Conservation (phyloP, 2,888 invertebrate genomes). For the Pecten maximus region DNA sequence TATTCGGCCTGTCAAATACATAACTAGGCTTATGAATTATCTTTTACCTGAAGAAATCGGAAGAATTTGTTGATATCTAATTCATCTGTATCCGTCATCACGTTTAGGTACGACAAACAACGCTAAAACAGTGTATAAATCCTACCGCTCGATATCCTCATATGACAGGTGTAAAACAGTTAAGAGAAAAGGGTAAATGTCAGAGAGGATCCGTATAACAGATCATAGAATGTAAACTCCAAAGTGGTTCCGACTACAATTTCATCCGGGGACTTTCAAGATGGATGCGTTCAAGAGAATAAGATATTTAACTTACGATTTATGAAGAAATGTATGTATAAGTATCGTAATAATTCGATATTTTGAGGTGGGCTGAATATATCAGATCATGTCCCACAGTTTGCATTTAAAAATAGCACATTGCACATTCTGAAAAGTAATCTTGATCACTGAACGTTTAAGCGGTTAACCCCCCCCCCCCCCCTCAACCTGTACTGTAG, state of each 20-base stretch:
- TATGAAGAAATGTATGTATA: neutral
- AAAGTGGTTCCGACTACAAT: neutral
- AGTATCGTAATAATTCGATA: neutral
- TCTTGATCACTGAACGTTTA: neutral
- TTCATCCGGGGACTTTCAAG: constrained; percentile 46
- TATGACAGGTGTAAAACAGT: neutral
- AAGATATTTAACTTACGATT: neutral
- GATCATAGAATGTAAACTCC: neutral
- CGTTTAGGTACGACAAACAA: neutral
- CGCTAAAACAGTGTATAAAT: neutral
- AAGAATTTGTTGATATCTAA: constrained; percentile 78
- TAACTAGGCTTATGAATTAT: too few relatives aligned
- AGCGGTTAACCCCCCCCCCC: constrained; percentile 1
- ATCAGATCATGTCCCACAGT: neutral
- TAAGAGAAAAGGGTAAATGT: neutral
- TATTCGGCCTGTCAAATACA: too few relatives aligned
- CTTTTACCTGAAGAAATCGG: constrained; percentile 71
- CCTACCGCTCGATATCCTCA: neutral
- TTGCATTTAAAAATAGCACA: neutral
- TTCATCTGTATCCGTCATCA: constrained; percentile 74
- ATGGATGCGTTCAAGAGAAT: constrained; percentile 38
- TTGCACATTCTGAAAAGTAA: neutral
- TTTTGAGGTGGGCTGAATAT: neutral
- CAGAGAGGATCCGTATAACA: neutral
- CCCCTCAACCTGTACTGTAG: neutral